phyloP scores from a whole-genome alignment of 2,113 vertebrate species.

The Melierax canorus region DNA sequence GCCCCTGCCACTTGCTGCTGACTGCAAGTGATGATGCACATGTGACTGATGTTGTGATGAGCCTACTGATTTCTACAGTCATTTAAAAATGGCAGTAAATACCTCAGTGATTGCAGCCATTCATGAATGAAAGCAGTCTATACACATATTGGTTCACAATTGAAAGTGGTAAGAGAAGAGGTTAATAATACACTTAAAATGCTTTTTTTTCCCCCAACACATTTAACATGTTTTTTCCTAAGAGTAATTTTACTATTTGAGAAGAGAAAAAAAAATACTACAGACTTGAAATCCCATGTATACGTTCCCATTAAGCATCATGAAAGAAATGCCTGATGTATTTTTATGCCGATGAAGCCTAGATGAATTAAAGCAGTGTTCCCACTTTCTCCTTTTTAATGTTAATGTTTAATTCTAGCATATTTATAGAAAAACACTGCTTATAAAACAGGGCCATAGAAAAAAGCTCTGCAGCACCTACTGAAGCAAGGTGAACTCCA shows the following conservation, averaged over 20 bases:
- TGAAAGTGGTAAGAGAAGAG: not conserved
- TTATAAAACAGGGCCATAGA: not conserved
- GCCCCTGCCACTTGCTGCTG: not conserved
- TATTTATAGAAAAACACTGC: slow-evolving; percentile 1
- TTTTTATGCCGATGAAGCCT: not conserved
- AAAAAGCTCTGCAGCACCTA: not conserved
- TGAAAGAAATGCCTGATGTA: not conserved
- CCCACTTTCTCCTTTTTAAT: not conserved
- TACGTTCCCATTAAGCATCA: not conserved
- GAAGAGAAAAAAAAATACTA: not conserved
- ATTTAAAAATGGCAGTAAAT: not conserved
- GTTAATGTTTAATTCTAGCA: not conserved
- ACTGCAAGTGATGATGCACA: not conserved
- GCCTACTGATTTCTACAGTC: not conserved
- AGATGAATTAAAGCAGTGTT: not conserved
- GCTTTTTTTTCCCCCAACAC: not conserved
- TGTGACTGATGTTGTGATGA: not conserved
- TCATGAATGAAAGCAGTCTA: not conserved
- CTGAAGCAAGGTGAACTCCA: not conserved
- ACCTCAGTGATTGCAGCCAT: slow-evolving; percentile 26
- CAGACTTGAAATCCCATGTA: not conserved
- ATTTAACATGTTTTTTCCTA: not conserved
- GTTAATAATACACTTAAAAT: not conserved
- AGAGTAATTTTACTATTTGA: not conserved
- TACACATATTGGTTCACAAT: not conserved